These are phyloP conservation scores for Aplysina aerophoba DNA, from an alignment of 37 sponge, comb jelly and placozoan species.

Conservation along the genomic window DNA sequence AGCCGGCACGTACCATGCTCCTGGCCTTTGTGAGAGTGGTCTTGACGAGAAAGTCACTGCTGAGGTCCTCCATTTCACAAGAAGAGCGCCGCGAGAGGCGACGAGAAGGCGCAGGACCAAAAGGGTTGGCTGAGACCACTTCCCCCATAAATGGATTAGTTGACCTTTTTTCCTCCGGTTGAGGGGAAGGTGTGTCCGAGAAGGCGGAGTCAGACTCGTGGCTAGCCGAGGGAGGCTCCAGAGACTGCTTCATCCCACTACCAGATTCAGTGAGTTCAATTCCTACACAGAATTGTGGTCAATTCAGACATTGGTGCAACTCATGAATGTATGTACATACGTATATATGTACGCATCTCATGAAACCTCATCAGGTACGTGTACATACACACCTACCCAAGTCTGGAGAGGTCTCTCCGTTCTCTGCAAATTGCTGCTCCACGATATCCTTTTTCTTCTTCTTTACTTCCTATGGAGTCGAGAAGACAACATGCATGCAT, in stretches of 20 bases:
- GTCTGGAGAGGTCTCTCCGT: not conserved
- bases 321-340: too few relatives aligned
- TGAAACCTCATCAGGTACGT: too few relatives aligned
- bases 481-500: not conserved
- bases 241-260: not conserved
- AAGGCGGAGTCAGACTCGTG: not conserved
- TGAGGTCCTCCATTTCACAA: constrained; percentile 22
- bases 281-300: too few relatives aligned
- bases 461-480: not conserved
- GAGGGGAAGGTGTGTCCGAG: not conserved
- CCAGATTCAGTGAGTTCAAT: too few relatives aligned
- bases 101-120: not conserved
- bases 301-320: too few relatives aligned
- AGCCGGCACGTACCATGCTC: constrained; percentile 58
- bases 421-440: not conserved
- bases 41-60: constrained; percentile 50
- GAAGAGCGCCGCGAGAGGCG: constrained; percentile 15
- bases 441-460: constrained; percentile 25
- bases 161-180: not conserved
- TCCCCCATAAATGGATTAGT: too few relatives aligned
- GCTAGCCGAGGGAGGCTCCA: not conserved
- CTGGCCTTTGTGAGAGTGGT: constrained; percentile 59
- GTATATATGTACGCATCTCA: too few relatives aligned
- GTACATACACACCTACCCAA: not conserved
- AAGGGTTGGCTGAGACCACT: too few relatives aligned